phyloP scores from a whole-genome alignment of 2,888 invertebrate genomes.

The Teleiodes luculella region DNA sequence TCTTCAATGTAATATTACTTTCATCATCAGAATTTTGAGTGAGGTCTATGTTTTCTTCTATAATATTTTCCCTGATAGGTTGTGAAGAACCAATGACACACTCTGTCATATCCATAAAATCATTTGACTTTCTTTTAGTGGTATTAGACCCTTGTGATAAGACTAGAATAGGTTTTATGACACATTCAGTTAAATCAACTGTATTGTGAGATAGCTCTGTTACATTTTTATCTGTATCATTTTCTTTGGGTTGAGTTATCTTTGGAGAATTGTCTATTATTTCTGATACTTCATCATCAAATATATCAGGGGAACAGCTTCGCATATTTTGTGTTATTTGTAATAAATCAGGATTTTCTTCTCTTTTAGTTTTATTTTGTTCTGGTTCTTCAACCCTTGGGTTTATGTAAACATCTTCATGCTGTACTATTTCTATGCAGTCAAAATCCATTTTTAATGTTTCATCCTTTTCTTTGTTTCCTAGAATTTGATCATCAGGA shows the following conservation, averaged over 20 bases:
- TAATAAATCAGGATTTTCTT: background rate
- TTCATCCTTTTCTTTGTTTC: background rate
- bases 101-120: conserved; percentile 61
- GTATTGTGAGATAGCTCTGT: conserved; percentile 28
- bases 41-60: conserved; percentile 38
- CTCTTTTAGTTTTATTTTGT: conserved; percentile 8
- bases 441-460: conserved; percentile 1
- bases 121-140: conserved; percentile 46
- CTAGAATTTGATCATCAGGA: too few relatives aligned
- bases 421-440: conserved; percentile 4
- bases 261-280: conserved; percentile 26
- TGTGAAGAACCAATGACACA: conserved; percentile 42
- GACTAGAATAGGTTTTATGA: conserved; percentile 18
- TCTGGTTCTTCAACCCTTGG: conserved; percentile 4
- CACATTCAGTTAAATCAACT: conserved; percentile 54
- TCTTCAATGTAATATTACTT: conserved; percentile 13
- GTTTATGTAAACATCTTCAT: background rate
- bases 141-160: conserved; percentile 31
- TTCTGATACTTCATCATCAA: conserved; percentile 61
- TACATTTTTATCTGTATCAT: conserved; percentile 16
- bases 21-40: conserved; percentile 33
- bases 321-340: conserved; percentile 16
- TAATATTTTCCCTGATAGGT: conserved; percentile 18
- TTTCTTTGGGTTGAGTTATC: conserved; percentile 25
- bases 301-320: conserved; percentile 67